Percentiles rank a stretch among this genome's conserved stretches.
Conservation (phyloP, 2,113 vertebrate species). For the Ctenomys sociabilis region DNA sequence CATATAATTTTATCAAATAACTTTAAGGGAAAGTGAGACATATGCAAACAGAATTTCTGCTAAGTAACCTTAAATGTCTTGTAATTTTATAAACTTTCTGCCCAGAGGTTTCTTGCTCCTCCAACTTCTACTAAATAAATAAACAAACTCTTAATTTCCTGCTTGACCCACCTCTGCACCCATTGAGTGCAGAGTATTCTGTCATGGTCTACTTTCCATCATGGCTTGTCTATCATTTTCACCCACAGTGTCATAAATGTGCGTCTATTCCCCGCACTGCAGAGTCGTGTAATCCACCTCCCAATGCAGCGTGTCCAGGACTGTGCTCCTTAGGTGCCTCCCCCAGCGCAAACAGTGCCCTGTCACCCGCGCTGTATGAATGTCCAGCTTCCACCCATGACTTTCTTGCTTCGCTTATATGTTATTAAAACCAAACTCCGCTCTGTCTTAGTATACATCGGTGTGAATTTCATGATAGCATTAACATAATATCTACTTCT, state of each 20-base stretch:
- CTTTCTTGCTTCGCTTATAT: background rate
- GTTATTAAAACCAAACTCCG: background rate
- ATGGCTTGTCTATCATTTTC: background rate
- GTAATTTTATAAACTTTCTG: background rate
- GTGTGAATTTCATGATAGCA: background rate
- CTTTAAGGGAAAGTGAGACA: background rate
- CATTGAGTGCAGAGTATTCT: background rate
- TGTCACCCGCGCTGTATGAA: background rate
- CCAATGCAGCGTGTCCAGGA: background rate
- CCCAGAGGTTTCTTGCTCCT: background rate
- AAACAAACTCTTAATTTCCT: background rate
- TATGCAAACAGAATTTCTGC: background rate
- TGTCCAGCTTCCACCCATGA: background rate
- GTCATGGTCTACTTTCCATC: background rate
- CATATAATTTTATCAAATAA: background rate
- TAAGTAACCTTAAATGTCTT: background rate
- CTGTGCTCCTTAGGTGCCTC: background rate
- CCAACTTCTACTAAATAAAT: background rate
- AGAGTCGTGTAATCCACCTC: background rate
- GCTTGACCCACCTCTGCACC: background rate
- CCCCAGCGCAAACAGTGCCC: background rate
- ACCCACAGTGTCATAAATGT: background rate
- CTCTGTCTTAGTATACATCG: background rate
- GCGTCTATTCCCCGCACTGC: background rate
- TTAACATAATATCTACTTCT: background rate